Evolutionary conservation across 2,797 vertebrate genomes (phyloP).

Genomic region (Chrysolophus pictus): DNA sequence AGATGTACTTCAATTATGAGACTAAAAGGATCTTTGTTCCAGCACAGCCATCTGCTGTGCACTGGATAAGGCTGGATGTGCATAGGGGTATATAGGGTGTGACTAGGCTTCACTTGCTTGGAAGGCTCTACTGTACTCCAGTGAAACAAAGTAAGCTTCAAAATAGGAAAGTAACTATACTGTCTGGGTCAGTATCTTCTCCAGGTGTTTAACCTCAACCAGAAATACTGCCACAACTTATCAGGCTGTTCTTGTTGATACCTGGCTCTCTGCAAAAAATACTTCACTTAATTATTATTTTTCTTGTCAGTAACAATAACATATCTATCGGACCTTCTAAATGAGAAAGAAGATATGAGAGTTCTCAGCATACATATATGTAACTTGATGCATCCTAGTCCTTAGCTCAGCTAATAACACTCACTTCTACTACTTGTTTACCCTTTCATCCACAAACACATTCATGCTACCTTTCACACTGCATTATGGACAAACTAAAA

Average conservation of each 20-base stretch:
- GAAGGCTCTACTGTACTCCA: not conserved
- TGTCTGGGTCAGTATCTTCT: not conserved
- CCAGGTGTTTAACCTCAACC: not conserved
- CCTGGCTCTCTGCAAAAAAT: not conserved
- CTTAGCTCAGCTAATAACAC: not conserved
- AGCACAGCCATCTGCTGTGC: not conserved
- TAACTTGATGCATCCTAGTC: not conserved
- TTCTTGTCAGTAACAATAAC: not conserved
- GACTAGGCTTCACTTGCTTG: not conserved
- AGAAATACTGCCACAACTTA: not conserved
- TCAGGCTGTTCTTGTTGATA: not conserved
- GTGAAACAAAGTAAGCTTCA: not conserved
- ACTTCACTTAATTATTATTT: not conserved
- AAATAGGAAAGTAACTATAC: not conserved
- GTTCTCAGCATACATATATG: not conserved
- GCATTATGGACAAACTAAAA: not conserved
- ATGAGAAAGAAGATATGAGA: not conserved
- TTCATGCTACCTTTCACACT: not conserved
- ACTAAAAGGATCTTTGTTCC: not conserved
- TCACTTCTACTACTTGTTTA: not conserved
- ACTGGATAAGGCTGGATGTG: not conserved
- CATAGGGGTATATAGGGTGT: not conserved
- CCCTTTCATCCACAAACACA: not conserved
- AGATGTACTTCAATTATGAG: not conserved
- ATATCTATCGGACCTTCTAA: not conserved